Percentiles rank a stretch among this genome's conserved stretches.
Conservation (phyloP, 2,797 vertebrate species). For the Limnodromus scolopaceus region DNA sequence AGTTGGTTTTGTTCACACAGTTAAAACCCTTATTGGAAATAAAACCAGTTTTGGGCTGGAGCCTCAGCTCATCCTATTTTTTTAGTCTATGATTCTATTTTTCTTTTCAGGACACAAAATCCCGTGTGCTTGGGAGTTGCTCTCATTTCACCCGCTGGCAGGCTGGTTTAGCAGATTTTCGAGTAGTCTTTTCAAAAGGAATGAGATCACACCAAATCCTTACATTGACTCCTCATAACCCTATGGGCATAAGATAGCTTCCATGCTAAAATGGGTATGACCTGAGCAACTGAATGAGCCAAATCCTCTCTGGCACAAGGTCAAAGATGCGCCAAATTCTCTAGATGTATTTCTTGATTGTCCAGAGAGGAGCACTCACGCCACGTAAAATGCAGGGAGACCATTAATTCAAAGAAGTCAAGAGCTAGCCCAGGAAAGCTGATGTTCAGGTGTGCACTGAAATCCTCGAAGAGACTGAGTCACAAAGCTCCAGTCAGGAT, state of each 20-base stretch:
- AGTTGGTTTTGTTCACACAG: background rate
- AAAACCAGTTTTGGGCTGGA: background rate
- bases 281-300: background rate
- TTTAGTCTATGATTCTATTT: background rate
- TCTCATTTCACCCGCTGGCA: background rate
- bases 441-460: background rate
- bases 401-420: background rate
- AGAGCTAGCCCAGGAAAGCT: background rate
- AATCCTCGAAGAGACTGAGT: background rate
- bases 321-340: background rate
- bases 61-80: background rate
- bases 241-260: background rate
- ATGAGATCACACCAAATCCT: background rate
- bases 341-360: background rate
- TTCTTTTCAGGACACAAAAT: background rate
- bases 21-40: background rate
- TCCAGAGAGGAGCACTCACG: background rate
- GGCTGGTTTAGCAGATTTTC: background rate
- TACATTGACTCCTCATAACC: background rate
- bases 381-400: background rate
- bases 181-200: background rate
- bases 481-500: background rate
- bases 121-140: fast-evolving
- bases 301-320: background rate
- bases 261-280: background rate